Percentiles rank a stretch among this genome's conserved stretches.
These are phyloP conservation scores for Aphrophora alni DNA, from an alignment of 2,888 invertebrate genomes.

Conservation along the genomic window DNA sequence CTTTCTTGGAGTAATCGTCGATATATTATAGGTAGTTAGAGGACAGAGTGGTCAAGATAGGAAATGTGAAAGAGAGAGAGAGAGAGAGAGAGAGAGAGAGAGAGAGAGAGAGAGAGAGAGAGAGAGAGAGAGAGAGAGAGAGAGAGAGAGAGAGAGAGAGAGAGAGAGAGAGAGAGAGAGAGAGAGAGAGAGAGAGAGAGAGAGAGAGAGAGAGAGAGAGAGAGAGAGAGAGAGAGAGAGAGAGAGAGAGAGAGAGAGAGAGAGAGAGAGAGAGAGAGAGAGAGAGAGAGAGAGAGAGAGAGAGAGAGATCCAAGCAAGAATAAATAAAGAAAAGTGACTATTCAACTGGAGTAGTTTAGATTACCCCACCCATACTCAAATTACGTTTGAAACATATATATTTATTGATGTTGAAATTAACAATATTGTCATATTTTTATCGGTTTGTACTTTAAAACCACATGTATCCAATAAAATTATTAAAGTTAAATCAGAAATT, in stretches of 20 bases:
- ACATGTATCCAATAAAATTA: too few relatives aligned
- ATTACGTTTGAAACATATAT: too few relatives aligned
- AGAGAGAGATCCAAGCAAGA: too few relatives aligned
- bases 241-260: background rate
- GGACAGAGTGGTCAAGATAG: background rate
- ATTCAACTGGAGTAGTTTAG: too few relatives aligned
- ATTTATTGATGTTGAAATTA: too few relatives aligned
- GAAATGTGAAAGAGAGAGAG: too few relatives aligned
- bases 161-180: background rate
- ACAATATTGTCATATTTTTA: too few relatives aligned
- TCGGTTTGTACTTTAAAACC: too few relatives aligned
- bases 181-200: background rate
- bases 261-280: background rate
- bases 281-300: background rate
- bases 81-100: background rate
- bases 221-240: background rate
- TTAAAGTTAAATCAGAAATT: too few relatives aligned
- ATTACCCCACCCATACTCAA: too few relatives aligned
- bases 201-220: background rate
- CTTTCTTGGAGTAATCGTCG: too few relatives aligned
- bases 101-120: background rate
- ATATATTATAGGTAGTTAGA: too few relatives aligned
- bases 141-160: background rate
- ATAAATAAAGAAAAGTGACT: background rate
- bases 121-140: background rate